Percentiles rank a stretch among this genome's conserved stretches.
Conservation (phyloP, 2,888 invertebrate species). For the Torymus aiolomorphi region DNA sequence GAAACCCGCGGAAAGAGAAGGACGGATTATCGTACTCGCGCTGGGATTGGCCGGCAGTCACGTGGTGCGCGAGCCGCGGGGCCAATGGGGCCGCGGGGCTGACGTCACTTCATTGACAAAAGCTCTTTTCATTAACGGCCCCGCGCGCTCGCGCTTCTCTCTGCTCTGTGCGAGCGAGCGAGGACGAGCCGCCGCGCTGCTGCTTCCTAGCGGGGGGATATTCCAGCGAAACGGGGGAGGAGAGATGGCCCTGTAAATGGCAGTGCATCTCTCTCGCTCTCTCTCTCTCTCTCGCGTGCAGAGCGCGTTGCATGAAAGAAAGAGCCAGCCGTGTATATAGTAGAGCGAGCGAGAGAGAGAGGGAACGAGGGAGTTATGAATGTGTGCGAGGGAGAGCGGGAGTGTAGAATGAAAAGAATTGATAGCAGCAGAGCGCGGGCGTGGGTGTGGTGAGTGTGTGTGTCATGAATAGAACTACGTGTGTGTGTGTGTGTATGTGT, state of each 20-base stretch:
- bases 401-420: conserved; percentile 20
- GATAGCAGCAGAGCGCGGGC: neutral
- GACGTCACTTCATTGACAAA: conserved; percentile 79
- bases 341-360: conserved; percentile 58
- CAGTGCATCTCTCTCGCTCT: too few species aligned
- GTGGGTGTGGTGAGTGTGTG: too few species aligned
- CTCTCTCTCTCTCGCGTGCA: too few species aligned
- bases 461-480: too few species aligned
- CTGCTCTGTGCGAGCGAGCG: conserved; percentile 41
- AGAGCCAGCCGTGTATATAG: conserved; percentile 58
- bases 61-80: conserved; percentile 68
- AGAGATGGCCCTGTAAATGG: too few species aligned
- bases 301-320: conserved; percentile 26
- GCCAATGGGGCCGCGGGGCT: conserved; percentile 71
- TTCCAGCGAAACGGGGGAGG: conserved; percentile 22
- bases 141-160: conserved; percentile 6
- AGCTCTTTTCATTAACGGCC: conserved; percentile 74
- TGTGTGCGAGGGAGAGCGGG: neutral
- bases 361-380: conserved; percentile 27
- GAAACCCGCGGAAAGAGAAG: too few species aligned
- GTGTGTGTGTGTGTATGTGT: neutral
- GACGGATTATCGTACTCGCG: neutral
- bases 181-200: conserved; percentile 60
- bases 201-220: conserved; percentile 42
- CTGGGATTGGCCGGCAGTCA: conserved; percentile 74